Evolutionary conservation across 2,888 invertebrate species (phyloP), one percentile per base, ranked within the genome.

Genomic region (Pseudanteris insignis): DNA sequence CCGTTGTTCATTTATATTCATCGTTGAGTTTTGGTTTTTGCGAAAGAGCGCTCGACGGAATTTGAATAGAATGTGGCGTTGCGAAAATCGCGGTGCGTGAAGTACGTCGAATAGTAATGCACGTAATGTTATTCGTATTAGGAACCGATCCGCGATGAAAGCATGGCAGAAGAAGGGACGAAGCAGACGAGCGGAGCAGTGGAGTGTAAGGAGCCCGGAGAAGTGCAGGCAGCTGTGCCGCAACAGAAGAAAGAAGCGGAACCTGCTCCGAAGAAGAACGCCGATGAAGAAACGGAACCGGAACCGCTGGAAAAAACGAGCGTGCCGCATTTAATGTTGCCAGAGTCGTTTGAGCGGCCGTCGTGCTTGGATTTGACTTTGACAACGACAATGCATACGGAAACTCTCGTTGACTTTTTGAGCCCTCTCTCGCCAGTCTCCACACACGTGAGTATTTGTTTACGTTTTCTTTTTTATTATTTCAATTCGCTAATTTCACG

Each of bases 11-110:
- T 44, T 37, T 32, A 13, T 26, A 58, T 43, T 44, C 44, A 50
- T 50, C 10, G 44, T 46, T 44, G 44, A 25, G 58, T 38, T 44
- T 34, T 32, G 34, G 43, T 68, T 69, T 70, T n/a, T n/a, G 70
- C 68, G 69, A 70, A 70, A 69, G 66, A 37, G 61, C 63, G 63
- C 34, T 38, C 14, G 26, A 24, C 44, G 50, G 59, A 43, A 76
- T 76, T 74, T 73, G 70, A 74, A 76, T 76, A 74, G 75, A 76
- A 76, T 77, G 75, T 72, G 64, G 71, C 72, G 72, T 76, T 74
- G 73, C 75, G 67, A 76, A 73, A 76, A 71, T 70, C 63, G 67
- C 65, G 59, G 62, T 62, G 63, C 64, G 64, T 60, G 43, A 63
- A 64, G 57, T 44, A 46, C 14, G 7, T 40, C 59, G 65, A 66